phyloP scores from a whole-genome alignment of 2,888 invertebrate species.

The Drosophila bunnanda region DNA sequence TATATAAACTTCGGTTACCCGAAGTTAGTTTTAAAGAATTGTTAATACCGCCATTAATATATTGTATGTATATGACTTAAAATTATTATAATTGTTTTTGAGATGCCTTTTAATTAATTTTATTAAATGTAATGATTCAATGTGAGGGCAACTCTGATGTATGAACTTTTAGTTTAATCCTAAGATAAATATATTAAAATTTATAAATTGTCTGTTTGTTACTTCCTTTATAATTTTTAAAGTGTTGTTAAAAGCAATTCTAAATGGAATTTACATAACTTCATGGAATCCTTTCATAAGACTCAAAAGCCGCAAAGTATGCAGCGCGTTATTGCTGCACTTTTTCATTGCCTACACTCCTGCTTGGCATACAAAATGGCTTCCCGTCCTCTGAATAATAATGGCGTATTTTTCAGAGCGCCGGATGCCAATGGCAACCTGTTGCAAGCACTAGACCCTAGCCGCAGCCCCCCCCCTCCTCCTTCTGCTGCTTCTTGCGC shows the following conservation, averaged over 20 bases:
- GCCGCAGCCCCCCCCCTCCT: neutral
- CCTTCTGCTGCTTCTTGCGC: neutral
- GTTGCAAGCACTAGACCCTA: constrained; percentile 32
- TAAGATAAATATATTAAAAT: neutral
- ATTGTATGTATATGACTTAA: neutral
- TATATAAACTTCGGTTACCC: too few species aligned
- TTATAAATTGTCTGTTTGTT: neutral
- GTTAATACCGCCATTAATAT: too few species aligned
- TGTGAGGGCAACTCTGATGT: neutral
- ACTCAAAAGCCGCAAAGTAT: constrained; percentile 20
- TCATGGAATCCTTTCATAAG: neutral
- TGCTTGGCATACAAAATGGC: constrained; percentile 32
- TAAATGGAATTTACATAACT: neutral
- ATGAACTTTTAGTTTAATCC: neutral
- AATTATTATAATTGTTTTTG: neutral
- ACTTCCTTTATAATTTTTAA: neutral
- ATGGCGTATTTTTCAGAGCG: constrained; percentile 17
- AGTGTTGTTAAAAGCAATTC: neutral
- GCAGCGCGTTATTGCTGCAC: constrained; percentile 11
- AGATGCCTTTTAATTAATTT: neutral
- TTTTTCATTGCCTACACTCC: constrained; percentile 22
- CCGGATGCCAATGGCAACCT: constrained; percentile 40
- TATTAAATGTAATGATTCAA: neutral
- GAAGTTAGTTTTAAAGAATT: too few species aligned
- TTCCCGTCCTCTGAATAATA: constrained; percentile 14